Conservation (phyloP, 2,888 invertebrate genomes). For the Teleiodes luculella region DNA sequence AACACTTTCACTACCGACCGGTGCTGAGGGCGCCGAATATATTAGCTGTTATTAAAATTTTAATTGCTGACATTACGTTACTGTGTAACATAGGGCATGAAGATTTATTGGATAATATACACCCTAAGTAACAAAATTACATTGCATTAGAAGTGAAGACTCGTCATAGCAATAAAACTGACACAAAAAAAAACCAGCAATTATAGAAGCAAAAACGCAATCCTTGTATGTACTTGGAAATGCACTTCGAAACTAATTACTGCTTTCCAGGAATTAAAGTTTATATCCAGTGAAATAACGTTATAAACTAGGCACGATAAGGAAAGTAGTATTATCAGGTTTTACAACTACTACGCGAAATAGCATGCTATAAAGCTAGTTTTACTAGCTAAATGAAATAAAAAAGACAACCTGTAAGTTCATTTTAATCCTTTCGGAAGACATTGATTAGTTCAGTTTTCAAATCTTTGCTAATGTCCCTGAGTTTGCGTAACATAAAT, state of each 20-base stretch:
- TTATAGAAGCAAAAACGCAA: not conserved
- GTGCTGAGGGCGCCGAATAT: not conserved
- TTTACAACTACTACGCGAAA: slow-evolving; percentile 16
- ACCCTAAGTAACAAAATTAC: no score
- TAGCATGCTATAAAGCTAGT: not conserved
- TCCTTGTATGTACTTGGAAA: not conserved
- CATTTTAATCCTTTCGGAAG: not conserved
- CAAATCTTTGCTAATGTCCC: not conserved
- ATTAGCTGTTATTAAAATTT: slow-evolving; percentile 4
- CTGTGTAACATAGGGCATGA: not conserved
- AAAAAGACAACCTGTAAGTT: not conserved
- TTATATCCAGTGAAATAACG: not conserved
- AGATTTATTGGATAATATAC: not conserved
- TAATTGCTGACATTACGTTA: not conserved
- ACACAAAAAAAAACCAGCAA: no score
- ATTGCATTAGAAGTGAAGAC: no score
- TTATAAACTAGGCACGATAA: not conserved
- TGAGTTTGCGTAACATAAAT: not conserved
- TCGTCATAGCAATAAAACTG: no score
- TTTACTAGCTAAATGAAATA: not conserved
- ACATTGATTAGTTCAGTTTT: slow-evolving; percentile 2
- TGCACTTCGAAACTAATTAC: not conserved
- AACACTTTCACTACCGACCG: slow-evolving; percentile 30
- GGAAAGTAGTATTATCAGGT: not conserved
- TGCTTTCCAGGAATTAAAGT: not conserved